These are phyloP conservation scores for Phylloscopus collybita DNA, from an alignment of 2,797 vertebrate genomes.

Conservation along the genomic window DNA sequence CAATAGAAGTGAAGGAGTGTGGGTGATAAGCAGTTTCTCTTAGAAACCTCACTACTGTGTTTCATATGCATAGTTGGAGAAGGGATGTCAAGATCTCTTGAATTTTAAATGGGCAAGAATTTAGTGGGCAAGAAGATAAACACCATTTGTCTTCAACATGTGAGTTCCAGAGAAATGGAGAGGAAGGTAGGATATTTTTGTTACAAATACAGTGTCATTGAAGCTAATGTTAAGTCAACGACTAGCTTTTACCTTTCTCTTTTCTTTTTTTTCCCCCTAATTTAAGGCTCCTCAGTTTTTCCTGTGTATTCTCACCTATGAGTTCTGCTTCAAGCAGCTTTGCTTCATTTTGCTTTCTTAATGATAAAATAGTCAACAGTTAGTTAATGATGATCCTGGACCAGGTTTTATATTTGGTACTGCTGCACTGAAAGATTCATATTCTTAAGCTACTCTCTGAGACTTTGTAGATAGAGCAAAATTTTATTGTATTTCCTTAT, in stretches of 20 bases:
- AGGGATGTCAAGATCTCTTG: constrained; percentile 48
- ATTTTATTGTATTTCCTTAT: background rate
- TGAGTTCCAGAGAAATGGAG: constrained; percentile 27
- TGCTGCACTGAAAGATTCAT: background rate
- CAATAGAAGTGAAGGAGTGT: background rate
- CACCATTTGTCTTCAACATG: constrained; percentile 38
- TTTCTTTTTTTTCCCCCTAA: background rate
- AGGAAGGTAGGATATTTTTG: constrained; percentile 53
- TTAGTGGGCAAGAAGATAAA: constrained; percentile 56
- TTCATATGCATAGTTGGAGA: constrained; percentile 34
- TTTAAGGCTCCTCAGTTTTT: background rate
- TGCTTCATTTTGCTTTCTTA: background rate
- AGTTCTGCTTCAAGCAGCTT: background rate
- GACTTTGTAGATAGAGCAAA: background rate
- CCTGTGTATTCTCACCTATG: background rate
- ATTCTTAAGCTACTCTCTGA: background rate
- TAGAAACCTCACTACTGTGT: constrained; percentile 21
- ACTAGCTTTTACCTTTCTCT: background rate
- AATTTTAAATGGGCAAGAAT: constrained; percentile 50
- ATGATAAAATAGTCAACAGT: background rate
- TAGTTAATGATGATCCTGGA: background rate
- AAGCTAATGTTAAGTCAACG: background rate
- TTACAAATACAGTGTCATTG: constrained; percentile 19
- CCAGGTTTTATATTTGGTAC: background rate
- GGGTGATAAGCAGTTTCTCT: background rate